Percentiles rank a stretch among this genome's conserved stretches.
These are phyloP conservation scores for Ornithoptera alexandrae DNA, from an alignment of 2,888 invertebrate species.

Conservation along the genomic window DNA sequence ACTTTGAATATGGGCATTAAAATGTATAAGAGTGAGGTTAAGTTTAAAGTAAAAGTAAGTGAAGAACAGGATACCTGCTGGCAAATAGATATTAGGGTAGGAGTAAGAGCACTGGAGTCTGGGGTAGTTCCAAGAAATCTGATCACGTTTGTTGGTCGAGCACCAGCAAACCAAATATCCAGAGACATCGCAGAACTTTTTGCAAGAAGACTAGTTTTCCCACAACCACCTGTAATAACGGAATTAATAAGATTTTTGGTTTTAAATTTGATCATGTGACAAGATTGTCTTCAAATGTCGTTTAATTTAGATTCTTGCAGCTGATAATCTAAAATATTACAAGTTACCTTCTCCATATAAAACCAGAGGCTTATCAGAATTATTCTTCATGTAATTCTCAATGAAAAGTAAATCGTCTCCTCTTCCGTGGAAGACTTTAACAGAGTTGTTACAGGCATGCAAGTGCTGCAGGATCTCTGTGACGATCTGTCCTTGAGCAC, in stretches of 20 bases:
- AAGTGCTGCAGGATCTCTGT: conserved; percentile 97
- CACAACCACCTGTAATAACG: conserved; percentile 87
- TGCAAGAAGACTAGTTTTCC: conserved; percentile 96
- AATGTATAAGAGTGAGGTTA: too few relatives aligned
- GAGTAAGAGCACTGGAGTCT: conserved; percentile 96
- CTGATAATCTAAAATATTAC: too few relatives aligned
- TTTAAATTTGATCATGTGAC: not conserved
- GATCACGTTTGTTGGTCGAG: conserved; percentile 91
- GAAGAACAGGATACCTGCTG: conserved; percentile 84
- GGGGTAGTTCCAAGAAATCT: conserved; percentile 98
- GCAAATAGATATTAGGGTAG: conserved; percentile 96
- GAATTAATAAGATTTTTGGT: not conserved
- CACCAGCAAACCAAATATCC: conserved; percentile 85
- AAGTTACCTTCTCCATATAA: conserved; percentile 90
- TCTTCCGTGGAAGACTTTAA: conserved; percentile 95
- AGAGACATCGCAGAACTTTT: conserved; percentile 92
- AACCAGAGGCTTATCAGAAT: conserved; percentile 92
- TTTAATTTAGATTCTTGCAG: too few relatives aligned
- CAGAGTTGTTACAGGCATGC: conserved; percentile 96
- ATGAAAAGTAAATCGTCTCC: conserved; percentile 91
- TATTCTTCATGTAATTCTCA: conserved; percentile 89
- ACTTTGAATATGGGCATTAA: too few relatives aligned
- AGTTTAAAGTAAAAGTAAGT: too few relatives aligned
- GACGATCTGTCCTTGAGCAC: conserved; percentile 95
- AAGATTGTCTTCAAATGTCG: too few relatives aligned